A percentile compares a stretch with the other conserved stretches of the same genome.
Conservation (phyloP, 2,113 vertebrate species). For the Apteryx mantelli region DNA sequence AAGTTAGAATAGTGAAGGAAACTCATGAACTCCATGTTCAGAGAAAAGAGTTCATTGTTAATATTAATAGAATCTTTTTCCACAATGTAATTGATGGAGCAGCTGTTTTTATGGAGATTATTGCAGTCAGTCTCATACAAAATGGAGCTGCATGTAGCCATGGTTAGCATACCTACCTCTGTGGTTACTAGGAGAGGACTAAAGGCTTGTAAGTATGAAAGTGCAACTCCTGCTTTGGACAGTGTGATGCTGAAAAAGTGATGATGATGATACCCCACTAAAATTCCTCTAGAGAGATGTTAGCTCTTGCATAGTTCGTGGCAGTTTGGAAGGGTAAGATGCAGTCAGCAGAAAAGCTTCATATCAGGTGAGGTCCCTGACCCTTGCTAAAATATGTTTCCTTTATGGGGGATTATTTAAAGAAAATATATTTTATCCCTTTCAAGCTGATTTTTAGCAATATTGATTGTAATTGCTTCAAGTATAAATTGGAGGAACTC, state of each 20-base stretch:
- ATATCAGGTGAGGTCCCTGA: neutral
- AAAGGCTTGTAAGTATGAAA: neutral
- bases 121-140: neutral
- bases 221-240: neutral
- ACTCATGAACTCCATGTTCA: neutral
- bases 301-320: neutral
- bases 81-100: too few species aligned
- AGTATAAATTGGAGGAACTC: neutral
- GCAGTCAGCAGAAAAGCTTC: neutral
- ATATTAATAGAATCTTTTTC: too few species aligned
- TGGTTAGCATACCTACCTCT: neutral
- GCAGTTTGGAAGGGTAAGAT: neutral
- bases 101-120: neutral
- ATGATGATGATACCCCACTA: neutral
- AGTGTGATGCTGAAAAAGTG: neutral
- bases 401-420: neutral
- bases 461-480: neutral
- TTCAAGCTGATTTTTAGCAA: neutral
- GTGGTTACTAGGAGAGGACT: fast-evolving
- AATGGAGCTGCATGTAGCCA: neutral
- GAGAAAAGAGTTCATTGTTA: neutral
- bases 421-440: neutral
- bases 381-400: neutral
- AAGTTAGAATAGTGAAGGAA: neutral
- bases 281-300: neutral